Base-by-base conservation (phyloP, 2,888 invertebrate species). In the Bombyx huttoni region DNA sequence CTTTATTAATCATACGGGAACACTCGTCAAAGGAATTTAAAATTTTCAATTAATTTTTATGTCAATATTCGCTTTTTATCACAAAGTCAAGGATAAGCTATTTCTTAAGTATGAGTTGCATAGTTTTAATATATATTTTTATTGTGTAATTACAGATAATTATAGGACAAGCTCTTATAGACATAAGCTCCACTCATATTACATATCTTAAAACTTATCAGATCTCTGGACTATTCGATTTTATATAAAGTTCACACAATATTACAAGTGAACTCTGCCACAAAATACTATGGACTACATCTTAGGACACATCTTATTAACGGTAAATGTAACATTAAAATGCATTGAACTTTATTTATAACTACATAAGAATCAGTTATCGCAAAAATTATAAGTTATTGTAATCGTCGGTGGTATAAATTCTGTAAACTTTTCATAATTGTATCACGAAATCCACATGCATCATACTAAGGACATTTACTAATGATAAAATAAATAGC, bases 21-120 rank as follows among this genome's bases (percentile, higher is more conserved):
- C 24, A 24, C 49, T 46, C 47, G 46, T 49, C 13, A 51, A 52
- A 52, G 54, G 47, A 51, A 51, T 54, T 12, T 34, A 50, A 24
- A 3, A 24, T 24, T 24, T 10, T 40, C 40, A 40, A 40, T 40
- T 40, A 10, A 3, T 40, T 10, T 40, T 40, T 12, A 40, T 10
- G 40, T 40, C 40, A 40, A 8, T 40, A 12, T 40, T 40, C 8
- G 40, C 8, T 10, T 24, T 40, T 40, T 40, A 40, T 40, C 40
- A 40, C 40, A 40, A 3, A 40, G 40, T 40, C 12, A 40, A 40
- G 2, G 1, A 12, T 40, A 40, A 40, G 7, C 0, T 40, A 8
- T 40, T 40, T 40, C 6, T 1, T 1, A 40, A 10, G 2, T 40
- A 7, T 40, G 40, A 40, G 40, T 40, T 8, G 3, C 7, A 40